Conservation (phyloP, 2,113 vertebrate genomes). For the Podarcis raffonei region DNA sequence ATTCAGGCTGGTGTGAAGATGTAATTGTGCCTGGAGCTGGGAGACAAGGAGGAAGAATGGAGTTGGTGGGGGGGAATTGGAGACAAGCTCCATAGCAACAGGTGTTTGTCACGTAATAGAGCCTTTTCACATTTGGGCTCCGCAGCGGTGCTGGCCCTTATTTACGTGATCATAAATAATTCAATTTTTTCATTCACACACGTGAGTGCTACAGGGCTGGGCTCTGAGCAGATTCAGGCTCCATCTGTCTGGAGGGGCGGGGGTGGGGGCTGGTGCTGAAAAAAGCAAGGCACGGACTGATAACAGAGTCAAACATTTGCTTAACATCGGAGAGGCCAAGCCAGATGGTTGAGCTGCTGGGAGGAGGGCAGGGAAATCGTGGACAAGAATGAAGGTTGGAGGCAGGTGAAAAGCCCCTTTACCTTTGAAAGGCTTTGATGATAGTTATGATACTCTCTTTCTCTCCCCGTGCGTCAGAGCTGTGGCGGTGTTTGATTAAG, state of each 20-base stretch:
- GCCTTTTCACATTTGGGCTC: conserved; percentile 63
- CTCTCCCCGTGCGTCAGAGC: neutral
- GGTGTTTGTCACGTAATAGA: conserved; percentile 71
- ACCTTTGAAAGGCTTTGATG: neutral
- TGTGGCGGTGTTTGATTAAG: neutral
- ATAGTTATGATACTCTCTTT: neutral
- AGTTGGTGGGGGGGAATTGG: conserved; percentile 2
- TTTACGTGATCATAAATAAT: conserved; percentile 76
- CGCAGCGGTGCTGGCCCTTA: conserved; percentile 61
- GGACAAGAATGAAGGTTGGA: neutral
- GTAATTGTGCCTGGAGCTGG: neutral
- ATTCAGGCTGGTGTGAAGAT: conserved; percentile 14
- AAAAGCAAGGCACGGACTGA: conserved; percentile 58
- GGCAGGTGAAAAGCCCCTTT: neutral
- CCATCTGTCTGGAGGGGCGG: conserved; percentile 62
- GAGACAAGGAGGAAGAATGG: conserved; percentile 32
- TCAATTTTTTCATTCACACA: conserved; percentile 73
- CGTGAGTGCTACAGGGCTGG: conserved; percentile 67
- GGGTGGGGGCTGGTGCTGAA: neutral
- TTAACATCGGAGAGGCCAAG: conserved; percentile 70
- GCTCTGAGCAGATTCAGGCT: conserved; percentile 53
- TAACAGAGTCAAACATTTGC: conserved; percentile 70
- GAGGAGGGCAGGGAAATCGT: neutral
- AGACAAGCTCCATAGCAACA: conserved; percentile 69
- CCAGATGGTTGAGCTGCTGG: conserved; percentile 65